Evolutionary conservation across 1,140 invertebrate species (phyloP).

Genomic region (Drosophila santomea): DNA sequence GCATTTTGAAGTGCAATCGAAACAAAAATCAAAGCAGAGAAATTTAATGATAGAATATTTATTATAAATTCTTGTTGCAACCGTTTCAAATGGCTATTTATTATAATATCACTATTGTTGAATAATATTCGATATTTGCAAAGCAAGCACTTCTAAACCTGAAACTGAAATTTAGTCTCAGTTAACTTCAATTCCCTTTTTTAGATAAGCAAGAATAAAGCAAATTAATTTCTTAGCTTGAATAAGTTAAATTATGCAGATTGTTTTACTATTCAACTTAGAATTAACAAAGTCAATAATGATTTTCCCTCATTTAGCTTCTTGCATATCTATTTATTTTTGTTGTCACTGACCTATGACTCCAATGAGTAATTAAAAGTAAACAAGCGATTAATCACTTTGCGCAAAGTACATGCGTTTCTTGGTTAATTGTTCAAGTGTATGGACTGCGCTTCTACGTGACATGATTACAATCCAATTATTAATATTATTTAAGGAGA

Average conservation of each 20-base stretch:
- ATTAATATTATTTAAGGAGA: background rate
- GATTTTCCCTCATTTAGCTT: background rate
- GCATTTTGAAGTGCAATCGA: no score
- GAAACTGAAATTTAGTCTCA: background rate
- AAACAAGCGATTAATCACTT: constrained; percentile 13
- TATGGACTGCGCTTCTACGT: constrained; percentile 8
- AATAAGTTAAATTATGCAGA: no score
- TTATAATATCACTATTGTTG: background rate
- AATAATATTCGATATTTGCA: background rate
- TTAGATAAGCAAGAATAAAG: no score
- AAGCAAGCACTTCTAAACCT: background rate
- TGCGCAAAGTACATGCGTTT: background rate
- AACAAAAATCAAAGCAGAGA: no score
- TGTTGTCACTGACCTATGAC: constrained; percentile 5
- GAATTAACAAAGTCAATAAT: background rate
- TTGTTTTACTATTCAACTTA: no score
- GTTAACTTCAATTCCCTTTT: background rate
- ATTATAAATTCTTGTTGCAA: background rate
- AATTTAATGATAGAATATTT: no score
- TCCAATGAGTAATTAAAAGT: background rate
- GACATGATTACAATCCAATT: constrained; percentile 7
- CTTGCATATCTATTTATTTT: background rate
- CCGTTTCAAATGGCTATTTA: background rate
- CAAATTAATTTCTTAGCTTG: no score
- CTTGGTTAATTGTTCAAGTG: constrained; percentile 2